Percentiles rank a stretch among this genome's conserved stretches.
phyloP scores from a whole-genome alignment of 1,140 invertebrate genomes.

The Drosophila sproati region DNA sequence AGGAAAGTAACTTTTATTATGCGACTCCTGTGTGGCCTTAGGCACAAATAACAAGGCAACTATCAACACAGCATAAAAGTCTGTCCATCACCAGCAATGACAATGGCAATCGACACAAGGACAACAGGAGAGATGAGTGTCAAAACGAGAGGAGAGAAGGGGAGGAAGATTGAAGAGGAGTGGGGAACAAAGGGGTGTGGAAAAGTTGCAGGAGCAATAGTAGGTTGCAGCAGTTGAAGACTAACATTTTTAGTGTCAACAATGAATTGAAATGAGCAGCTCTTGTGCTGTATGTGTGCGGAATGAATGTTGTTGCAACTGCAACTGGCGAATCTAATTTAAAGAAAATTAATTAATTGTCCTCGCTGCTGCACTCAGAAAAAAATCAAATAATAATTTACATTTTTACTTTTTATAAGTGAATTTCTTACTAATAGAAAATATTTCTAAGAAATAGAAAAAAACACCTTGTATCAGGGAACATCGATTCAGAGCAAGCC shows the following conservation, averaged over 20 bases:
- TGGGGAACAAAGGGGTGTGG: too few relatives aligned
- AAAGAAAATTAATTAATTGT: constrained; percentile 78
- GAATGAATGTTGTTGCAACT: constrained; percentile 61
- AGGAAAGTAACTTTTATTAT: constrained; percentile 36
- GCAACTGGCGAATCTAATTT: constrained; percentile 60
- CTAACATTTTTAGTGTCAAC: constrained; percentile 69
- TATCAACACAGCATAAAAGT: constrained; percentile 58
- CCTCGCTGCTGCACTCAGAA: not conserved
- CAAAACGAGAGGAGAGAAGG: constrained; percentile 26
- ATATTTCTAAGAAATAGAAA: too few relatives aligned
- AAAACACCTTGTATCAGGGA: too few relatives aligned
- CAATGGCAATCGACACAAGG: constrained; percentile 33
- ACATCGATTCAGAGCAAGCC: too few relatives aligned
- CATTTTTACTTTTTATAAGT: too few relatives aligned
- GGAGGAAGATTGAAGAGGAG: constrained; percentile 15
- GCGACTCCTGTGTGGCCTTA: constrained; percentile 32
- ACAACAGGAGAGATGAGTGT: constrained; percentile 1
- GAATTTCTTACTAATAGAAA: too few relatives aligned
- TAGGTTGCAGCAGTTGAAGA: constrained; percentile 27
- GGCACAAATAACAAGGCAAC: constrained; percentile 51
- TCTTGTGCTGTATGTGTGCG: not conserved
- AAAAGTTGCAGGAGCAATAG: not conserved
- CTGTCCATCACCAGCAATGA: constrained; percentile 14
- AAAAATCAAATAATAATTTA: too few relatives aligned
- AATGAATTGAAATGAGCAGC: constrained; percentile 64